phyloP scores from a whole-genome alignment of 2,113 vertebrate species.

The Paracanthobrama guichenoti region DNA sequence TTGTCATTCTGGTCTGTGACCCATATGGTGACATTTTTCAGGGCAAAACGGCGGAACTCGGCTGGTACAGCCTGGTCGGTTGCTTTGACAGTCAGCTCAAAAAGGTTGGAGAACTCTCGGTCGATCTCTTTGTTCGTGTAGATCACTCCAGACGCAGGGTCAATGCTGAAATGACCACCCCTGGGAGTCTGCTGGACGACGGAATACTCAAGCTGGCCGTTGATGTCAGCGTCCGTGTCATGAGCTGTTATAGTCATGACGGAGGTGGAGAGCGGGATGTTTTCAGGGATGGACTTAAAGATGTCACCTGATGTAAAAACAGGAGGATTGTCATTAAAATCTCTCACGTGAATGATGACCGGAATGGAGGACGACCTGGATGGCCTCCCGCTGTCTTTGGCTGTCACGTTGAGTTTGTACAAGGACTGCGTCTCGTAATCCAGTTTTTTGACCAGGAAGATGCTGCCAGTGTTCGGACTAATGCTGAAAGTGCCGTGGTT shows the following conservation, averaged over 20 bases:
- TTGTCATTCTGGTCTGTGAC: slow-evolving; percentile 96
- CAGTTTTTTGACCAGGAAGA: slow-evolving; percentile 91
- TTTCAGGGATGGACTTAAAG: slow-evolving; percentile 94
- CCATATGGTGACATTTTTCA: slow-evolving; percentile 95
- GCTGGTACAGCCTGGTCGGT: slow-evolving; percentile 88
- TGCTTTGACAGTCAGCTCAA: slow-evolving; percentile 93
- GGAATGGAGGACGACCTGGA: slow-evolving; percentile 89
- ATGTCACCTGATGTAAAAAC: slow-evolving; percentile 90
- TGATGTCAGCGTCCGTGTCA: slow-evolving; percentile 95
- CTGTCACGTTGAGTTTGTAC: slow-evolving; percentile 93
- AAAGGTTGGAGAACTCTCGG: slow-evolving; percentile 92
- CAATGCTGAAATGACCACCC: slow-evolving; percentile 89
- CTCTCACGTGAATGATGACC: slow-evolving; percentile 89
- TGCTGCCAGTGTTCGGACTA: slow-evolving; percentile 93
- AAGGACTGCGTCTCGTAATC: slow-evolving; percentile 94
- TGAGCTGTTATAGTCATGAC: slow-evolving; percentile 87
- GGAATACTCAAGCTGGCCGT: slow-evolving; percentile 86
- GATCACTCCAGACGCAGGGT: slow-evolving; percentile 82
- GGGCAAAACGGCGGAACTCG: slow-evolving; percentile 87
- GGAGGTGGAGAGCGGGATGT: slow-evolving; percentile 86
- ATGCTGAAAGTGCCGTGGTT: slow-evolving; percentile 96
- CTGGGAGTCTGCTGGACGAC: slow-evolving; percentile 91
- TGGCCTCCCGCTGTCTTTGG: slow-evolving; percentile 89
- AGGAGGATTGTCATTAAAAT: slow-evolving; percentile 96
- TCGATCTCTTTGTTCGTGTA: slow-evolving; percentile 89